Base-by-base conservation (phyloP, 2,113 vertebrate genomes). In the Tetraodon nigroviridis region DNA sequence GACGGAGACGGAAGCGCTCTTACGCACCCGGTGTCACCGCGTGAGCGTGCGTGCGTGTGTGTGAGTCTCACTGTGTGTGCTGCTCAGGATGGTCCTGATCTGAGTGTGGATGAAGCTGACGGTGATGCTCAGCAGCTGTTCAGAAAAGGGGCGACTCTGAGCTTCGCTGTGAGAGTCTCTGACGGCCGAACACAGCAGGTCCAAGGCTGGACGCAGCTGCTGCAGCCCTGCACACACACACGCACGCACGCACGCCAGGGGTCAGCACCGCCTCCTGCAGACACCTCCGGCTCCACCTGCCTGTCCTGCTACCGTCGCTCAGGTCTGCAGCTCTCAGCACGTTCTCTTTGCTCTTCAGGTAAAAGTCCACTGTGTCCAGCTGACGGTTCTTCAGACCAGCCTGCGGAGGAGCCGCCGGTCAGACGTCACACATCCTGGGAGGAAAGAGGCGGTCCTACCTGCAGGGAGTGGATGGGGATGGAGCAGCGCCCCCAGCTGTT, bases 401-500 rank as follows among this genome's bases (percentile, higher is more conserved):
- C 97, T 99, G 44, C 41, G 73, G 17, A 61, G 64, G 22, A 56
- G 65, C 20, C 3, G n/a, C 10, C 20, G 4, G 13, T 22, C 48
- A 3, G 11, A 11, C 32, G 11, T 12, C 32, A 11, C 32, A 37
- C 32, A 7, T 37, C 32, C 11, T 8, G 8, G 7, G 27, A 29
- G 27, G 27, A 29, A 29, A 7, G 27, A 37, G 6, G 8, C 32
- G 32, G 11, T 2, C 59, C 15, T 60, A 99, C 97, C 94, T 98
- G 87, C 2, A 99, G 86, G 0, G 95, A 85, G 0, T 94, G 95
- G n/a, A 98, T 79, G 3, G 96, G 97, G 51, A 99, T 94, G 4
- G 95, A 96, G 58, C 97, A 98, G n/a, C 93, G 90, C 7, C 91
- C 93, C 97, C 97, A 99, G 0, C 80, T 91, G 13, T 98, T 99